Percentiles rank a stretch among this genome's conserved stretches.
Conservation (phyloP, 2,888 invertebrate genomes). For the Dicranocentrus wangi region DNA sequence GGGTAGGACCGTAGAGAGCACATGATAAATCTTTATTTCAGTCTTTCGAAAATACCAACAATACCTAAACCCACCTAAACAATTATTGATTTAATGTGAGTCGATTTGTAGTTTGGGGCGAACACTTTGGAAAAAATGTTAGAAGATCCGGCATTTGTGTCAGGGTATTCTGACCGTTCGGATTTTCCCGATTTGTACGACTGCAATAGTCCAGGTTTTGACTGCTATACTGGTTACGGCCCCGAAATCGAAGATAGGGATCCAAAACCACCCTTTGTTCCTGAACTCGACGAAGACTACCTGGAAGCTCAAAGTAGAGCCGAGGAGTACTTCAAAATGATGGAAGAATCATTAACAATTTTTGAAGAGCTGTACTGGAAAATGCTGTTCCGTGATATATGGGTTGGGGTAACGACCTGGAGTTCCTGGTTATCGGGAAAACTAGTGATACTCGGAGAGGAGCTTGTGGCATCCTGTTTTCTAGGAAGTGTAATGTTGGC, state of each 20-base stretch:
- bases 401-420: neutral
- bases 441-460: neutral
- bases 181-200: neutral
- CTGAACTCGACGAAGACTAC: constrained; percentile 13
- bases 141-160: no score
- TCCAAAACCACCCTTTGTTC: neutral
- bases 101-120: no score
- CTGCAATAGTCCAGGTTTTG: neutral
- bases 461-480: neutral
- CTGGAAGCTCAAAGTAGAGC: constrained; percentile 11
- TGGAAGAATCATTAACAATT: constrained; percentile 18
- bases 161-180: no score
- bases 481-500: neutral
- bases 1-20: no score
- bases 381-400: neutral
- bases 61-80: no score
- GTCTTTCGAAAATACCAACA: no score
- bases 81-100: no score
- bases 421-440: neutral
- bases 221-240: neutral
- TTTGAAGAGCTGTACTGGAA: constrained; percentile 25
- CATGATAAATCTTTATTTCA: no score
- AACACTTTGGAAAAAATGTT: no score
- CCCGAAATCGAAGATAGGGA: neutral
- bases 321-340: constrained; percentile 1